Conservation (phyloP, 2,888 invertebrate genomes). For the Meghimatium bilineatum region DNA sequence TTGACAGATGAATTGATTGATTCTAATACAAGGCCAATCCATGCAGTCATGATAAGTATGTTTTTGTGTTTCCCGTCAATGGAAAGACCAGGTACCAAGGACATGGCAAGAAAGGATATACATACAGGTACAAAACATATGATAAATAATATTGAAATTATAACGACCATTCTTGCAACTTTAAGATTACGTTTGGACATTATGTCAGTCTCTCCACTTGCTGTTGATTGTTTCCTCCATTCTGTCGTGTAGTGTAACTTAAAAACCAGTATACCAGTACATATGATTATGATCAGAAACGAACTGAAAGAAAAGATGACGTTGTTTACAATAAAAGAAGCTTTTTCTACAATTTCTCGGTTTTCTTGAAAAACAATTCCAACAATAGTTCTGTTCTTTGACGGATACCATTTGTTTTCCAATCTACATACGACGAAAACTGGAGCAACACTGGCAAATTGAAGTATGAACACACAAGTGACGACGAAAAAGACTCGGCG, state of each 20-base stretch:
- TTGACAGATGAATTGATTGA: slow-evolving; percentile 10
- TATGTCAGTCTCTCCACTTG: neutral
- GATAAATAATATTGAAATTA: neutral
- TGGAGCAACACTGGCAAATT: neutral
- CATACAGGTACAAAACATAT: neutral
- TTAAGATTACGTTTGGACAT: neutral
- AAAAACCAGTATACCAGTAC: neutral
- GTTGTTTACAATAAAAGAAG: neutral
- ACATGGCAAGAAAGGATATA: neutral
- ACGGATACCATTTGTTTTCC: neutral
- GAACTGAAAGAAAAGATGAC: neutral
- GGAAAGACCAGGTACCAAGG: neutral
- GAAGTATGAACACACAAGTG: neutral
- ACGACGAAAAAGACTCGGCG: neutral
- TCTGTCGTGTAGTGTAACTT: neutral
- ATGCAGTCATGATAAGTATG: neutral
- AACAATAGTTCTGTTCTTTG: neutral
- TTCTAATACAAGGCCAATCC: neutral
- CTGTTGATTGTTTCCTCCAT: neutral
- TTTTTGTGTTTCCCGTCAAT: neutral
- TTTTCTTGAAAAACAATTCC: neutral
- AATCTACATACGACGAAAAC: neutral
- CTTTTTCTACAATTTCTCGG: neutral
- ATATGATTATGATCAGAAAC: neutral
- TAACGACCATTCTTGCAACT: neutral